Percentiles rank a stretch among this genome's conserved stretches.
These are phyloP conservation scores for Verasper variegatus DNA, from an alignment of 2,113 vertebrate genomes.

Conservation along the genomic window DNA sequence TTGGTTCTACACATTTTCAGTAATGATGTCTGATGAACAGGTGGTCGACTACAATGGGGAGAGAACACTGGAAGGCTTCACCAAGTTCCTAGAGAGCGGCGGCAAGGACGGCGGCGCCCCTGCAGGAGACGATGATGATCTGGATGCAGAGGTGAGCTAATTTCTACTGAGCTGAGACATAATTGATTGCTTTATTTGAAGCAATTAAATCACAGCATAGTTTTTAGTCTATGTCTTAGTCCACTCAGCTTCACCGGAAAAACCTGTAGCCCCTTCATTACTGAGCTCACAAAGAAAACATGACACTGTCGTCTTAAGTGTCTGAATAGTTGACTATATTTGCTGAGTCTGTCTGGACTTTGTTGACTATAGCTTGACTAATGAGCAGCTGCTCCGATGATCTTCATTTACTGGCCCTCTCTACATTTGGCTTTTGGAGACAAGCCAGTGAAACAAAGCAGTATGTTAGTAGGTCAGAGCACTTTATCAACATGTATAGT, in stretches of 20 bases:
- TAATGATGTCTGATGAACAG: slow-evolving; percentile 67
- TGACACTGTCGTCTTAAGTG: not conserved
- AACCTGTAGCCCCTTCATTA: not conserved
- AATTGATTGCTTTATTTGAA: not conserved
- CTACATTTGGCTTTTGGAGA: not conserved
- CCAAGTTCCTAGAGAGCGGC: slow-evolving; percentile 95
- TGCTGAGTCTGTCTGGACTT: not conserved
- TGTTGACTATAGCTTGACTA: not conserved
- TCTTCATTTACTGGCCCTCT: not conserved
- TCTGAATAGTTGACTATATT: not conserved
- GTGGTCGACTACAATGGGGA: slow-evolving; percentile 97
- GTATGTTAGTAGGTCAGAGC: not conserved
- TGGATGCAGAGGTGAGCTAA: slow-evolving; percentile 74
- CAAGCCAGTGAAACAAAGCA: no score
- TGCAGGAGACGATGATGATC: slow-evolving; percentile 84
- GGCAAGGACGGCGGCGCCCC: slow-evolving; percentile 91
- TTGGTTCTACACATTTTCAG: not conserved
- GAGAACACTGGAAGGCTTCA: slow-evolving; percentile 94
- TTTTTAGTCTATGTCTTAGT: no score
- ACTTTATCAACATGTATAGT: no score
- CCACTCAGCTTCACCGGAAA: not conserved
- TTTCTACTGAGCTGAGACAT: not conserved
- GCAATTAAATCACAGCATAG: not conserved
- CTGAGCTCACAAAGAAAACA: not conserved
- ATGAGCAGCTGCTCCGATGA: not conserved